These are phyloP conservation scores for Colletes latitarsis DNA, from an alignment of 1,140 invertebrate species.

Conservation along the genomic window DNA sequence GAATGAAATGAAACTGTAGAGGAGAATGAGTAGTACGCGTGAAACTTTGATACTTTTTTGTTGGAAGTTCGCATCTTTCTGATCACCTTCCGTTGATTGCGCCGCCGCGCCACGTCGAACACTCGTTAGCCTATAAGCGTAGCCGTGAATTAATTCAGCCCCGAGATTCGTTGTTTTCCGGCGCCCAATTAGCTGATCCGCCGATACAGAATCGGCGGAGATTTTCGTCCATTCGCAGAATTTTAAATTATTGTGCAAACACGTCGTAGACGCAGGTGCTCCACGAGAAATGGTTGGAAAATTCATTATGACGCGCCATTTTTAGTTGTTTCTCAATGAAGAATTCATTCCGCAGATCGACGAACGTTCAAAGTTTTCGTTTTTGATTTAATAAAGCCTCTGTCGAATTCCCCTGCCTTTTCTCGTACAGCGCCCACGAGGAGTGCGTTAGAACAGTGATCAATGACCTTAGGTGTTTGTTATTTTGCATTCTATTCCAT, in stretches of 20 bases:
- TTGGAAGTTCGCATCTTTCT: conserved; percentile 21
- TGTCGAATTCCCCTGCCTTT: background rate
- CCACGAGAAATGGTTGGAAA: background rate
- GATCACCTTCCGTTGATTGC: conserved; percentile 46
- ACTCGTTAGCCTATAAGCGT: conserved; percentile 19
- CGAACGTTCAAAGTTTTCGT: background rate
- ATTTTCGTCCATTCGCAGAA: conserved; percentile 4
- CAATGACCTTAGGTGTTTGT: conserved; percentile 1
- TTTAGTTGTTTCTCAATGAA: background rate
- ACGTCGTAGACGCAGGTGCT: background rate
- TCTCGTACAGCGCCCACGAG: background rate
- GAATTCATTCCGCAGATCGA: background rate
- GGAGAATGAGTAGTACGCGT: conserved; percentile 27
- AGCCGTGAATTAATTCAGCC: background rate
- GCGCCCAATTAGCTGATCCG: background rate
- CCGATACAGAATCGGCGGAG: background rate
- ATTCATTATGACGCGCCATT: background rate
- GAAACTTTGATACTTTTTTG: conserved; percentile 12
- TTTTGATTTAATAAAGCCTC: background rate
- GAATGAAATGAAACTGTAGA: conserved; percentile 24
- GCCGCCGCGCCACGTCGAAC: conserved; percentile 18
- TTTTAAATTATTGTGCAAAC: conserved; percentile 4
- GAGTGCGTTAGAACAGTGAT: conserved; percentile 7
- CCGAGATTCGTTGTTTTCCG: background rate
- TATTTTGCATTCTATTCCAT: background rate